phyloP scores from a whole-genome alignment of 2,113 vertebrate species.

The Halcyon malimbica region DNA sequence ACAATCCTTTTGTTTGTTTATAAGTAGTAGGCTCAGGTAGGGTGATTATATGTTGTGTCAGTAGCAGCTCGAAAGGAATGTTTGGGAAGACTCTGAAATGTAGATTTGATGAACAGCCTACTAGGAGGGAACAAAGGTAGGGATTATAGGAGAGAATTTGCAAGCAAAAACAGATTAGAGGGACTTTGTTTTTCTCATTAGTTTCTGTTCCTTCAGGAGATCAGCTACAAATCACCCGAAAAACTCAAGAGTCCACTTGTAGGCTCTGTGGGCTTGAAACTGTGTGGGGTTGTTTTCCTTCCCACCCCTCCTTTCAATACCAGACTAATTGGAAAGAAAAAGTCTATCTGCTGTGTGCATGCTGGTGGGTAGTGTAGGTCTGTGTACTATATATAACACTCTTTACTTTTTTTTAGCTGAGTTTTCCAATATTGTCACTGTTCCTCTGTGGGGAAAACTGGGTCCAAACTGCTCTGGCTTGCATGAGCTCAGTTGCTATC shows the following conservation, averaged over 20 bases:
- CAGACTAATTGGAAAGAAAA: background rate
- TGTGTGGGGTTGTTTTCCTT: background rate
- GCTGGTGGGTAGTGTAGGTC: background rate
- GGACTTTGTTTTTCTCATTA: constrained; percentile 59
- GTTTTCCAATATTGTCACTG: background rate
- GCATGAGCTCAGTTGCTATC: accelerated
- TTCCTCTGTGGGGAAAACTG: background rate
- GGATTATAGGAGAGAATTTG: constrained; percentile 58
- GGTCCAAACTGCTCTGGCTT: background rate
- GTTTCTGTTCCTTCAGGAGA: constrained; percentile 54
- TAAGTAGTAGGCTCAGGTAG: constrained; percentile 26
- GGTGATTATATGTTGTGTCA: constrained; percentile 17
- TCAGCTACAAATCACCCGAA: constrained; percentile 11
- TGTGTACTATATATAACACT: background rate
- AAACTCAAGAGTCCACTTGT: constrained; percentile 15
- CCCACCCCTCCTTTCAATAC: background rate
- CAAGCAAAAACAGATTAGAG: constrained; percentile 32
- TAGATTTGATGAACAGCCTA: constrained; percentile 15
- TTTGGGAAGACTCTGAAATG: constrained; percentile 46
- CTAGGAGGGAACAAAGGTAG: background rate
- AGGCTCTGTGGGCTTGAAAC: background rate
- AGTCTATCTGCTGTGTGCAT: accelerated
- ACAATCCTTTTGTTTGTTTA: constrained; percentile 35
- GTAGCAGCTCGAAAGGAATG: constrained; percentile 7
- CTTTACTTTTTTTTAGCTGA: background rate